These are phyloP conservation scores for Cheirogaleus major DNA, from an alignment of 2,797 vertebrate species.

Conservation along the genomic window DNA sequence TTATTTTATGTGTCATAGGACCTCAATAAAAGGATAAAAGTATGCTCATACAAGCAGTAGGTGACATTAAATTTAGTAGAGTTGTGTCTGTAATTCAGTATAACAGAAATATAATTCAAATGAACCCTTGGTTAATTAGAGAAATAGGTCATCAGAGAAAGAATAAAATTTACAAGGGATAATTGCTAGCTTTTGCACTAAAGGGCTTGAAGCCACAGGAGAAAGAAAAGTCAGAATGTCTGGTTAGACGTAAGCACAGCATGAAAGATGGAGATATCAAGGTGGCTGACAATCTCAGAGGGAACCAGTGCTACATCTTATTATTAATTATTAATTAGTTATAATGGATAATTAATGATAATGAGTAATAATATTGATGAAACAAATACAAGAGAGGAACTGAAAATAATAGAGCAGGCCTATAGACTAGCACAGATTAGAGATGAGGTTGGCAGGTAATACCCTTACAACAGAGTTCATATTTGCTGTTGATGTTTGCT, in stretches of 20 bases:
- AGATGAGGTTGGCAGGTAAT: background rate
- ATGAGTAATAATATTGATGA: conserved; percentile 50
- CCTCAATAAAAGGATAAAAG: background rate
- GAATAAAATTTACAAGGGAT: background rate
- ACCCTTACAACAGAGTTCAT: background rate
- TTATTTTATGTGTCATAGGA: conserved; percentile 9
- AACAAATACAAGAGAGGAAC: conserved; percentile 43
- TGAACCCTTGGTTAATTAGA: conserved; percentile 39
- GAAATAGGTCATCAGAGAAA: conserved; percentile 30
- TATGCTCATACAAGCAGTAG: background rate
- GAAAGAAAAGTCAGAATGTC: conserved; percentile 28
- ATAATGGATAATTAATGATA: conserved; percentile 60
- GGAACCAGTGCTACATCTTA: background rate
- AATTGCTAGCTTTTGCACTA: background rate
- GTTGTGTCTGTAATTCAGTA: background rate
- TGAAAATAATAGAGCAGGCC: background rate
- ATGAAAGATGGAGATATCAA: background rate
- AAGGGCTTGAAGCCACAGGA: background rate
- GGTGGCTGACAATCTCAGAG: background rate
- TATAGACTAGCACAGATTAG: background rate
- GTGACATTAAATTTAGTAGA: background rate
- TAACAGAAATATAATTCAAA: conserved; percentile 47
- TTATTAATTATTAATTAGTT: conserved; percentile 59
- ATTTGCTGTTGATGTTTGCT: background rate
- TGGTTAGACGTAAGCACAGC: background rate